Evolutionary conservation across 2,888 invertebrate genomes (phyloP).

Genomic region (Nectonema munidae): DNA sequence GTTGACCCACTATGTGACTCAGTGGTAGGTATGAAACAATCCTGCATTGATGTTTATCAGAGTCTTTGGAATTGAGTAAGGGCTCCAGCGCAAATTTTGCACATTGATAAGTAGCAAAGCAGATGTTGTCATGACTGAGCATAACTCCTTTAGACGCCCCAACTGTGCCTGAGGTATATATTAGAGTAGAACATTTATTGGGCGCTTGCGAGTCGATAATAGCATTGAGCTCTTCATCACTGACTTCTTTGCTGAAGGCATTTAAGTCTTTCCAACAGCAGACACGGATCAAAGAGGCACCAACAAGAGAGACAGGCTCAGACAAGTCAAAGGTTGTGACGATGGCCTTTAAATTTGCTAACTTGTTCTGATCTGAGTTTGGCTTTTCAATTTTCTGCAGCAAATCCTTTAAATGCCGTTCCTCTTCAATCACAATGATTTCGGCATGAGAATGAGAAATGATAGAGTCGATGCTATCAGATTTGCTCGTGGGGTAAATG

Average conservation of each 20-base stretch:
- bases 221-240: slow-evolving; percentile 19
- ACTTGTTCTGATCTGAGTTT: slow-evolving; percentile 17
- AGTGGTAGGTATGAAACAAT: slow-evolving; percentile 22
- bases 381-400: slow-evolving; percentile 20
- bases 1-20: slow-evolving; percentile 23
- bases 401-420: slow-evolving; percentile 20
- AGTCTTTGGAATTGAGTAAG: slow-evolving; percentile 11
- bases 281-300: slow-evolving; percentile 11
- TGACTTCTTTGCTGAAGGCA: slow-evolving; percentile 19
- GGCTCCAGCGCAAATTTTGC: no score
- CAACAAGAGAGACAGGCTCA: neutral
- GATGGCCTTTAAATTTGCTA: slow-evolving; percentile 21
- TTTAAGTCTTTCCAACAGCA: slow-evolving; percentile 23
- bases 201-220: slow-evolving; percentile 19
- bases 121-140: slow-evolving; percentile 24
- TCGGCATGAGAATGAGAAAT: slow-evolving; percentile 19
- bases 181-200: slow-evolving; percentile 22
- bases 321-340: slow-evolving; percentile 19
- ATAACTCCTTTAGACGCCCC: slow-evolving; percentile 23
- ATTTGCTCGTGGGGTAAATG: slow-evolving; percentile 23
- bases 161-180: slow-evolving; percentile 20
- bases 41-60: slow-evolving; percentile 19
- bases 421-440: slow-evolving; percentile 23
- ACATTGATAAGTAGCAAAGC: no score
- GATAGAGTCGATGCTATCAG: slow-evolving; percentile 22